phyloP scores from a whole-genome alignment of 2,888 invertebrate species.

The Lepeophtheirus nordmannii region DNA sequence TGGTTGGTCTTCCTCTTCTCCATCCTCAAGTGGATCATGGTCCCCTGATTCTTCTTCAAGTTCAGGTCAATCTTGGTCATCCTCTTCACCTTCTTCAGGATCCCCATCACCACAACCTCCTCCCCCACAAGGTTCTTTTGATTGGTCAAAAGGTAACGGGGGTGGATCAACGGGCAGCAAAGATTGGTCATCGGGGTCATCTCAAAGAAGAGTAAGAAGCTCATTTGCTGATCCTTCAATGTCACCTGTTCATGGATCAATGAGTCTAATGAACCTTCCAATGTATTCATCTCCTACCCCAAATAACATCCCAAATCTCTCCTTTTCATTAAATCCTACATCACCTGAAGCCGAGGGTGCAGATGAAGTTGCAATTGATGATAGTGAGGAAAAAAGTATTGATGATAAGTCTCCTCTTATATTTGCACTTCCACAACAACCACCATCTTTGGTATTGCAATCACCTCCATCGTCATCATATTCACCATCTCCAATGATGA shows the following conservation, averaged over 20 bases:
- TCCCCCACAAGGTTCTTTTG: too few species aligned
- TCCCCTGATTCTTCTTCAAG: neutral
- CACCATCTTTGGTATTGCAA: neutral
- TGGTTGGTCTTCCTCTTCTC: too few species aligned
- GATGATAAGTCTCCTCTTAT: too few species aligned
- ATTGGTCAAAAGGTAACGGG: too few species aligned
- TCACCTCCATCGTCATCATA: neutral
- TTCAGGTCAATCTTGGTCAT: neutral
- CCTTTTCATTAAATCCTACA: neutral
- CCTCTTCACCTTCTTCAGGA: slow-evolving; percentile 2
- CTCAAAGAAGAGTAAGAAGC: neutral
- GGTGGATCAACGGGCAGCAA: neutral
- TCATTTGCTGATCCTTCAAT: neutral
- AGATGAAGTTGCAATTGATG: neutral
- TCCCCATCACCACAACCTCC: neutral
- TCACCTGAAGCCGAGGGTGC: neutral
- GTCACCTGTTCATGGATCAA: slow-evolving; percentile 3
- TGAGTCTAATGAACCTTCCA: neutral
- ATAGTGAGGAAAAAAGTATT: neutral
- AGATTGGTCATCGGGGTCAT: too few species aligned
- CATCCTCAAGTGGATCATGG: too few species aligned
- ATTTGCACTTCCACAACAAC: too few species aligned
- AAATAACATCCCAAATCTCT: slow-evolving; percentile 5
- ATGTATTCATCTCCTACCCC: too few species aligned
- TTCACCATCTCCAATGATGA: neutral